Evolutionary conservation across 2,888 invertebrate species (phyloP).

Genomic region (Marronus borbonicus): DNA sequence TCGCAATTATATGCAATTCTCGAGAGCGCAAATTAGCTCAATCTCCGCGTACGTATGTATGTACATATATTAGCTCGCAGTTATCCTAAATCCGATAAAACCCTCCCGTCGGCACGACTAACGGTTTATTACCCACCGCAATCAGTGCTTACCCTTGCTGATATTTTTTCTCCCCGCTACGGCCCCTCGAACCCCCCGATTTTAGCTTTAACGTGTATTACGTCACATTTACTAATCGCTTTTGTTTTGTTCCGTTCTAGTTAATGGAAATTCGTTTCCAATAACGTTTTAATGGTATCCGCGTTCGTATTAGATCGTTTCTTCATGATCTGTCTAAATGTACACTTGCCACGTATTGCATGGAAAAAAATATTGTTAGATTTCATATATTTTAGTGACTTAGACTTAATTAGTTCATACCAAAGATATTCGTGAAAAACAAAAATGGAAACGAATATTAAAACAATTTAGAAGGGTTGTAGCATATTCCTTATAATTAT

Average conservation of each 20-base stretch:
- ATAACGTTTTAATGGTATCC: not conserved
- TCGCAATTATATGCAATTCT: not conserved
- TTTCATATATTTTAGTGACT: too few relatives aligned
- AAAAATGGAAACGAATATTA: too few relatives aligned
- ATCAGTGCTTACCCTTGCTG: not conserved
- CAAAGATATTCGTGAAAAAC: too few relatives aligned
- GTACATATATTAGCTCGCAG: not conserved
- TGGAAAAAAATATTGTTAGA: too few relatives aligned
- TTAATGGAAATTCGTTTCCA: constrained; percentile 4
- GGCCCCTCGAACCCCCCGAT: too few relatives aligned
- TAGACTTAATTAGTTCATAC: too few relatives aligned
- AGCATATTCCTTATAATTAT: too few relatives aligned
- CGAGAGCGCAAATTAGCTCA: not conserved
- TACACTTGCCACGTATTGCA: too few relatives aligned
- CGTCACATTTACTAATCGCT: not conserved
- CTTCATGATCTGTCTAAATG: too few relatives aligned
- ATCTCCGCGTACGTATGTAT: not conserved
- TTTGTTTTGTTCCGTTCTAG: not conserved
- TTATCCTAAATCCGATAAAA: not conserved
- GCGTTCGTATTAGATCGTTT: too few relatives aligned
- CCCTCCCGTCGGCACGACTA: not conserved
- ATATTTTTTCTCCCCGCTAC: constrained; percentile 2
- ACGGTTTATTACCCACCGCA: not conserved
- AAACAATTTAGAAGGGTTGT: too few relatives aligned
- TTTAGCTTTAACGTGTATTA: not conserved